phyloP scores from a whole-genome alignment of 2,113 vertebrate species.

The Gracilinanus agilis region DNA sequence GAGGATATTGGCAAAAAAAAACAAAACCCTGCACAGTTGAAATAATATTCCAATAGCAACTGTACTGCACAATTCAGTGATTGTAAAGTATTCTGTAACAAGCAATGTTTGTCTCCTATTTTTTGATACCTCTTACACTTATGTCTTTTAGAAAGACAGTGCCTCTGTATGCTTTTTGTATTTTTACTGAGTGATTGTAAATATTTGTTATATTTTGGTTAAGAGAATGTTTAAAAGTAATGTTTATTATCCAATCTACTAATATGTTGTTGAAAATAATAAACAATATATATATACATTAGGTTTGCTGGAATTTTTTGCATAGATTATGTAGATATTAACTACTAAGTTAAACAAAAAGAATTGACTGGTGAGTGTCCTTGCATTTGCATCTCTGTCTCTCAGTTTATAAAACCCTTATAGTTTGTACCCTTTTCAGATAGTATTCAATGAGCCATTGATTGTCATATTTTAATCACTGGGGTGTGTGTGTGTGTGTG shows the following conservation, averaged over 20 bases:
- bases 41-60: conserved; percentile 88
- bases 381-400: not conserved
- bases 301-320: conserved; percentile 35
- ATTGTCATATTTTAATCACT: not conserved
- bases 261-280: conserved; percentile 87
- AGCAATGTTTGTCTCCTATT: conserved; percentile 92
- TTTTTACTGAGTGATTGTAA: conserved; percentile 97
- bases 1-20: conserved; percentile 86
- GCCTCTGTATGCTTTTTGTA: conserved; percentile 96
- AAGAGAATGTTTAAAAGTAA: conserved; percentile 95
- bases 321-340: not conserved
- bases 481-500: too few species aligned
- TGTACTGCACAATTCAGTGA: conserved; percentile 92
- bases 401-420: not conserved
- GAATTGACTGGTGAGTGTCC: not conserved
- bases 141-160: conserved; percentile 99
- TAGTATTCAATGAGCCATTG: not conserved
- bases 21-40: conserved; percentile 88
- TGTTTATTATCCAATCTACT: conserved; percentile 92
- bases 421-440: not conserved
- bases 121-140: conserved; percentile 94
- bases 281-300: conserved; percentile 82
- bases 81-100: conserved; percentile 90
- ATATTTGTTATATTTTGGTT: conserved; percentile 99
- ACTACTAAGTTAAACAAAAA: not conserved